A percentile compares a stretch with the other conserved stretches of the same genome.
These are phyloP conservation scores for Pediacus dermestoides DNA, from an alignment of 2,888 invertebrate species.

Conservation along the genomic window DNA sequence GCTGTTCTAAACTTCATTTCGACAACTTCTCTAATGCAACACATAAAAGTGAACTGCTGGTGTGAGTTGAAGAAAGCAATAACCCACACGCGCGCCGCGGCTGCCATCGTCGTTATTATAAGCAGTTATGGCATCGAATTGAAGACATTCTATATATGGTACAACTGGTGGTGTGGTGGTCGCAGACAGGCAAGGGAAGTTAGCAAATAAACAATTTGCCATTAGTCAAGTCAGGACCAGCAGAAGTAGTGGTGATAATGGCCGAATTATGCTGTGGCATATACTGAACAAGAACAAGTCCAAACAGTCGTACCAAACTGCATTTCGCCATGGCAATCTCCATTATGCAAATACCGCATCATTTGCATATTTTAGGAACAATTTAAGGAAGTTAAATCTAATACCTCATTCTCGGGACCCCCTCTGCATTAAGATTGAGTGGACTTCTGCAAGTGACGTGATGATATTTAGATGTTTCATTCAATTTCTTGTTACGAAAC, in stretches of 20 bases:
- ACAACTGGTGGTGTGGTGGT: neutral
- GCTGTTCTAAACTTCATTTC: slow-evolving; percentile 30
- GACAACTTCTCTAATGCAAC: slow-evolving; percentile 37
- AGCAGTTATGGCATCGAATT: slow-evolving; percentile 39
- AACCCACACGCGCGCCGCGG: slow-evolving; percentile 43
- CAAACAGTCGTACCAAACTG: slow-evolving; percentile 43
- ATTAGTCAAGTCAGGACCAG: slow-evolving; percentile 33
- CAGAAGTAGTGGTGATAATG: slow-evolving; percentile 41
- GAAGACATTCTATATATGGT: slow-evolving; percentile 30
- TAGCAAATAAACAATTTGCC: slow-evolving; percentile 36
- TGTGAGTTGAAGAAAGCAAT: slow-evolving; percentile 43
- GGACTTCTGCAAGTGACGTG: slow-evolving; percentile 40
- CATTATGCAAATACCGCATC: slow-evolving; percentile 46
- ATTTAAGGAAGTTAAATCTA: slow-evolving; percentile 45
- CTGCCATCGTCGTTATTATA: slow-evolving; percentile 39
- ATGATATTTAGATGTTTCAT: slow-evolving; percentile 28
- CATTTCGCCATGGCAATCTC: slow-evolving; percentile 37
- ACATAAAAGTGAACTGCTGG: slow-evolving; percentile 42
- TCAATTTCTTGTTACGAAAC: too few species aligned
- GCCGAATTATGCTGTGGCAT: slow-evolving; percentile 42
- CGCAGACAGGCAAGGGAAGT: slow-evolving; percentile 30
- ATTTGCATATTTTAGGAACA: slow-evolving; percentile 50
- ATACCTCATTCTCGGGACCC: slow-evolving; percentile 32
- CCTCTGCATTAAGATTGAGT: slow-evolving; percentile 31
- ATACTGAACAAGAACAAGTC: slow-evolving; percentile 40